Base-by-base conservation (phyloP, 2,113 vertebrate species). In the Lipophrys pholis region DNA sequence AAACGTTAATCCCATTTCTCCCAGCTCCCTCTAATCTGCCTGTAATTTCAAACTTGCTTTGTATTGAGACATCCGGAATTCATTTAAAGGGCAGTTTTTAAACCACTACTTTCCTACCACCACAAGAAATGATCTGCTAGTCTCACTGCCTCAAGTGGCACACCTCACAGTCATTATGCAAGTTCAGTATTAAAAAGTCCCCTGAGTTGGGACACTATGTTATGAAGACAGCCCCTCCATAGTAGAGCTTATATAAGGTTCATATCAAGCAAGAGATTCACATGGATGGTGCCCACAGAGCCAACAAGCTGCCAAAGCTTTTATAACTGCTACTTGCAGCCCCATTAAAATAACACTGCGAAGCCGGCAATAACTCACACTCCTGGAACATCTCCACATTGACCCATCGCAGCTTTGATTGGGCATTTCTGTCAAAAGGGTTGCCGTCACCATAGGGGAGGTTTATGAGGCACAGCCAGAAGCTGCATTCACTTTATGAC, bases 311-410 rank as follows among this genome's bases (percentile, higher is more conserved):
- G 75, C 57, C 66, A 60, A 77, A 72, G 69, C 61, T 80, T 92
- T 91, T 89, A 90, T 69, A 80, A 72, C 66, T 51, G 40, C 53
- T 39, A 82, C 86, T 80, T 5, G 89, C 68, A 85, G 78, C 60
- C 80, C 86, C 78, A 91, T 92, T 91, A 93, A 91, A 92, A 84
- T 77, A 91, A 87, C 69, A 76, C 83, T 81, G 49, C 78, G 66
- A 89, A 73, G 73, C 55, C 5, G 3, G 85, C 74, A 39, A 56
- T 91, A 92, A 91, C 80, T 92, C 86, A 90, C 61, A 57, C 64
- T 39, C 17, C 82, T 72, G 80, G 69, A 83, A 72, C 84, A 75
- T 80, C 82, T 82, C 77, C 59, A 66, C 84, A 73, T 78, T 90
- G 76, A 90, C 90, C 90, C 83, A 51, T 78, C 35, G 81, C 82